Evolutionary conservation across 2,113 vertebrate genomes (phyloP), one percentile per base, ranked within the genome.

Genomic region (Hyperopisus bebe): DNA sequence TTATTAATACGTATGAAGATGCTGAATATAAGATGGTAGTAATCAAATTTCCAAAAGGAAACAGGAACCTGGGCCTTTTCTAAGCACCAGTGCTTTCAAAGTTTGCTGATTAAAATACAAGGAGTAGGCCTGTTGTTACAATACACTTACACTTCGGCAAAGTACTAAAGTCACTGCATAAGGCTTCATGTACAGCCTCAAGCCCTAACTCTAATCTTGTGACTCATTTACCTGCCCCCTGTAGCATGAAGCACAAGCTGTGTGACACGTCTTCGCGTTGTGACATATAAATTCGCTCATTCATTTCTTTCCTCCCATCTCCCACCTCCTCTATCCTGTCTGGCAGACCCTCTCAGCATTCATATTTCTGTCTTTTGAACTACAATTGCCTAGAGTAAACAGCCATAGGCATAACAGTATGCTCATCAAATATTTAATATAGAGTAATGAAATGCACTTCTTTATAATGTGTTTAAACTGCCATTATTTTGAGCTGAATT

Each of bases 371-470:
- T 31, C 6, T 84, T 84, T 84, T 85, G 82, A 85, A 85, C 44
- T 85, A 42, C 31, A 80, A 80, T 35, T 80, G 35, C 13, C 74
- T 42, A 80, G 74, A 80, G 74, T 80, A 80, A 80, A 80, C 13
- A 80, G 13, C 74, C 74, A 80, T 80, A 42, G 17, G 74, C 74
- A 80, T 19, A 80, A 80, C 31, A 80, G 74, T 80, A 35, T 80
- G 35, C 35, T 80, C 74, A 80, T 80, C 74, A 80, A 80, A 80
- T 80, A 80, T 80, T 80, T 80, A 80, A 80, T 80, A 80, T 42
- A 42, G 4, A 42, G 4, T 80, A 35, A 80, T 80, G 35, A 80
- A 80, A 80, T 39, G 31, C 35, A 42, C 31, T 80, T 80, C 35
- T 80, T 77, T 15, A 80, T 80, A 80, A 80, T 80, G 74, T 39